phyloP scores from a whole-genome alignment of 23 tunicate genomes.

The Oikopleura dioica region DNA sequence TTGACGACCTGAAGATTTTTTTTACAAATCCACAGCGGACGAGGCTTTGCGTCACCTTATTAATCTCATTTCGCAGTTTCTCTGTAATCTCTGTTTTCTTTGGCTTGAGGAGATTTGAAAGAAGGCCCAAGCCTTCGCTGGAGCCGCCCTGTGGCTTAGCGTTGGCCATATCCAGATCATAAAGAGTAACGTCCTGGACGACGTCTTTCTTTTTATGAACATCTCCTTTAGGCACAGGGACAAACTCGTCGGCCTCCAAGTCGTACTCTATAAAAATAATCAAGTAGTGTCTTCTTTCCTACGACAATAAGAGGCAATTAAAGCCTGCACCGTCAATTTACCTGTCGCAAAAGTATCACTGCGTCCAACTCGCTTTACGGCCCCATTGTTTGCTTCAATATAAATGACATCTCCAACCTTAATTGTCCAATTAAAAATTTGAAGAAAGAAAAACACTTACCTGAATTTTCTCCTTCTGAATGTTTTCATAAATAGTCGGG shows the following conservation, averaged over 20 bases:
- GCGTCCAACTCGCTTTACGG: conserved; percentile 79
- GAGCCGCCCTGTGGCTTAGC: conserved; percentile 96
- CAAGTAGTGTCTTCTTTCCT: no score
- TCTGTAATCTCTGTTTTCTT: conserved; percentile 99
- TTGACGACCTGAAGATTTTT: conserved; percentile 36
- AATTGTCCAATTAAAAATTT: neutral
- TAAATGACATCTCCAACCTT: conserved; percentile 95
- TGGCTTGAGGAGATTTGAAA: conserved; percentile 86
- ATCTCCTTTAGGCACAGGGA: conserved; percentile 95
- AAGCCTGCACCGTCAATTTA: no score
- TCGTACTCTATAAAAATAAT: no score
- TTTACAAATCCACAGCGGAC: neutral
- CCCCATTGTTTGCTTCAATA: conserved; percentile 96
- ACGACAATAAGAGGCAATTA: no score
- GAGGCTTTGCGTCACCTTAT: conserved; percentile 18
- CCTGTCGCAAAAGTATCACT: conserved; percentile 94
- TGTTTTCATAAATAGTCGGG: conserved; percentile 81
- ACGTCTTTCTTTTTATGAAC: conserved; percentile 90
- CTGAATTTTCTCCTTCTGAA: conserved; percentile 71
- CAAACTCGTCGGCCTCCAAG: conserved; percentile 93
- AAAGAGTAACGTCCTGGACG: conserved; percentile 90
- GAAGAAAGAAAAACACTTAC: neutral
- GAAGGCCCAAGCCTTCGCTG: conserved; percentile 78
- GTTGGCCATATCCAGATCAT: conserved; percentile 91
- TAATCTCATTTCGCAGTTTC: conserved; percentile 72